phyloP scores from a whole-genome alignment of 2,888 invertebrate species.

The Melinaea menophilus region DNA sequence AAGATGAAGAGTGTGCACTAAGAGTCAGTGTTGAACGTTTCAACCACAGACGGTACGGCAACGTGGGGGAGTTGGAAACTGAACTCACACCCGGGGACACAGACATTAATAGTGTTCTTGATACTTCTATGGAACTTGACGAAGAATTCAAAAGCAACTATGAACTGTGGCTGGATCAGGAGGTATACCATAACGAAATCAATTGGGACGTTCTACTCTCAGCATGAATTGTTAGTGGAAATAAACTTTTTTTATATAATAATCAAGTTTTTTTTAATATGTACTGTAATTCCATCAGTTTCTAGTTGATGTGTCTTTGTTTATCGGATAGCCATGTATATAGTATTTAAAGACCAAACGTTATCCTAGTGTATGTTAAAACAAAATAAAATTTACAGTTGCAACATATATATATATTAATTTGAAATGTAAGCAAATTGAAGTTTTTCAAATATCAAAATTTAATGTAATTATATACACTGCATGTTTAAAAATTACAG shows the following conservation, averaged over 20 bases:
- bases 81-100: conserved; percentile 85
- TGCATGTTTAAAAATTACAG: too few species aligned
- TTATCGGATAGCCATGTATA: neutral
- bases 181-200: conserved; percentile 90
- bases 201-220: conserved; percentile 34
- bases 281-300: conserved; percentile 4
- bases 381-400: too few species aligned
- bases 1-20: conserved; percentile 97
- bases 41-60: conserved; percentile 92
- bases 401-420: too few species aligned
- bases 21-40: conserved; percentile 97
- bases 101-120: conserved; percentile 88
- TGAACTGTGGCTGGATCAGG: conserved; percentile 96
- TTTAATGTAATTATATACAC: too few species aligned
- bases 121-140: conserved; percentile 87
- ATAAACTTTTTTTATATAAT: conserved; percentile 18
- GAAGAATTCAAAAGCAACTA: conserved; percentile 96
- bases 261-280: conserved; percentile 16
- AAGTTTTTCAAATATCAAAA: too few species aligned
- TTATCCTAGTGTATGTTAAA: conserved; percentile 2
- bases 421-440: too few species aligned
- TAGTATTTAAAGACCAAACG: conserved; percentile 5
- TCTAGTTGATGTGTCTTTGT: conserved; percentile 5
- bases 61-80: conserved; percentile 72
- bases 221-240: conserved; percentile 19